Conservation (phyloP, 2,888 invertebrate genomes). For the Megalurothrips usitatus region DNA sequence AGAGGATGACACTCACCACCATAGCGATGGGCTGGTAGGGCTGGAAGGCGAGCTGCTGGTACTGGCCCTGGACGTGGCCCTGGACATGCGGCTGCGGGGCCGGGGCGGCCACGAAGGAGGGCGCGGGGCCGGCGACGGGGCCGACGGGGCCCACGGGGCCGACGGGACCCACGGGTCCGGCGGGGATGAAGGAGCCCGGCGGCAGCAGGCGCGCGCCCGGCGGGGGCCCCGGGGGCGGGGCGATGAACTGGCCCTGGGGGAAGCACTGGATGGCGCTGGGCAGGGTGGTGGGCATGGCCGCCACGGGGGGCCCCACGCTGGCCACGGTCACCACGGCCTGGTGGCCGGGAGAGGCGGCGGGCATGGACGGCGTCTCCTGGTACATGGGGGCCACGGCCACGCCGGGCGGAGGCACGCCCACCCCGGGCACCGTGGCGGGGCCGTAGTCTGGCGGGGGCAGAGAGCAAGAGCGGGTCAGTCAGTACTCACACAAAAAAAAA, state of each 20-base stretch:
- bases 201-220: conserved; percentile 32
- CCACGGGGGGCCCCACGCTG: not conserved
- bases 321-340: not conserved
- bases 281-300: not conserved
- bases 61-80: not conserved
- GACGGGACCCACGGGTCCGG: conserved; percentile 32
- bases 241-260: conserved; percentile 17
- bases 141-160: conserved; percentile 35
- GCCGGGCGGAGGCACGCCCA: not conserved
- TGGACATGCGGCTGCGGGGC: not conserved
- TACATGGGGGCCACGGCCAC: conserved; percentile 8
- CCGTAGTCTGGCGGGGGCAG: not conserved
- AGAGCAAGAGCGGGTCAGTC: too few relatives aligned
- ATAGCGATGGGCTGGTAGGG: conserved; percentile 33
- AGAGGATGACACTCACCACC: conserved; percentile 32
- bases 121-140: conserved; percentile 30
- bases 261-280: conserved; percentile 8
- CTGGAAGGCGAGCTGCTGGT: conserved; percentile 8
- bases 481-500: not conserved
- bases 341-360: not conserved
- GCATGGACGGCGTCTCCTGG: not conserved
- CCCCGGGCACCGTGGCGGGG: not conserved
- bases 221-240: conserved; percentile 30
- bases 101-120: conserved; percentile 29
- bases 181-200: conserved; percentile 30